Evolutionary conservation across 2,113 vertebrate species (phyloP).

Genomic region (Thamnophis sirtalis): DNA sequence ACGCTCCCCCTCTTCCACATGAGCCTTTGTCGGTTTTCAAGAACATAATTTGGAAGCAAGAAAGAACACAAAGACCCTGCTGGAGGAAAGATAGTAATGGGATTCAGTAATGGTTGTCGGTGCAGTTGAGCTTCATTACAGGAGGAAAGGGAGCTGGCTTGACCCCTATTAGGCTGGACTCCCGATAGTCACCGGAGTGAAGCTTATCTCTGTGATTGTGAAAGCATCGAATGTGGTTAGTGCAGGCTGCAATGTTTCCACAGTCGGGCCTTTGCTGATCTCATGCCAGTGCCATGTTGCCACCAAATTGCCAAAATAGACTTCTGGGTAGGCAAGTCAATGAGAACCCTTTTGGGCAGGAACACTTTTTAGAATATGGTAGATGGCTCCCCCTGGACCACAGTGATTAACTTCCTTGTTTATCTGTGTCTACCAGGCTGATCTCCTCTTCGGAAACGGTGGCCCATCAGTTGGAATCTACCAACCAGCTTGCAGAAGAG

Average conservation of each 20-base stretch:
- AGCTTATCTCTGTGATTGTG: not conserved
- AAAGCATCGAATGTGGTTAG: not conserved
- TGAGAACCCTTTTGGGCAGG: not conserved
- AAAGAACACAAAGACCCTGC: not conserved
- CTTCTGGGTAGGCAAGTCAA: not conserved
- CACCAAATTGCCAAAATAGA: not conserved
- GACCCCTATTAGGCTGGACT: not conserved
- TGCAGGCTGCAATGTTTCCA: not conserved
- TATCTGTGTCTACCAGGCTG: slow-evolving; percentile 54
- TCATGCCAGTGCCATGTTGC: no score
- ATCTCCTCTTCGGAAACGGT: slow-evolving; percentile 74
- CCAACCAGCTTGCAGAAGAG: slow-evolving; percentile 68
- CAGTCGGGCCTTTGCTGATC: not conserved
- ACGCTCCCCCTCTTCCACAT: no score
- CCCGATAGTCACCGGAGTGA: not conserved
- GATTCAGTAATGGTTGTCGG: not conserved
- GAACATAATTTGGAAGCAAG: not conserved
- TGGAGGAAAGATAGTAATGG: not conserved
- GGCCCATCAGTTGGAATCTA: slow-evolving; percentile 70
- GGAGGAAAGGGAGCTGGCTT: not conserved
- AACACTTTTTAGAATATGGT: not conserved
- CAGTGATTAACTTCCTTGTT: not conserved
- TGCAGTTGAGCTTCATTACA: not conserved
- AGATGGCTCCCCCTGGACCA: not conserved
- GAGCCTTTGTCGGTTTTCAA: not conserved